Base-by-base conservation (phyloP, 2,113 vertebrate genomes). In the Gobio gobio region DNA sequence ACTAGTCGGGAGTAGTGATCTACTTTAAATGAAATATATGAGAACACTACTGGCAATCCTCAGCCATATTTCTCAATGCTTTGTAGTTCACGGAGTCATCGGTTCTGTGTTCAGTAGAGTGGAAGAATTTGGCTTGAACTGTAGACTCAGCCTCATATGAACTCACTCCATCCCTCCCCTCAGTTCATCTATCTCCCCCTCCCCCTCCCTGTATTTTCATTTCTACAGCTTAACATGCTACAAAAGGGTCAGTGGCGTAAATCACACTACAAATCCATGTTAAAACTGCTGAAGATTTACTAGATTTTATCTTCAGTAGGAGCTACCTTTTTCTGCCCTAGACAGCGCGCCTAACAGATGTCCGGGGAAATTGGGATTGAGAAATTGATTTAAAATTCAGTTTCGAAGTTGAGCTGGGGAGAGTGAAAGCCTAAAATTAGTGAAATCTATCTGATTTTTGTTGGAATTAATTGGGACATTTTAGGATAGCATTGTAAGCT, bases 91-190 rank as follows among this genome's bases (percentile, higher is more conserved):
- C 24, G 6, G 45, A 68, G 79, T 81, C 79, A 81, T 63, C 26
- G 18, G 24, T 81, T 81, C 24, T 68, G 73, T 84, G 83, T 56
- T 77, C 83, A 84, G 63, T 83, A 18, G 36, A 73, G 73, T 74
- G 73, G 51, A 83, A 73, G 70, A 83, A 75, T 74, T 61, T 74
- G 82, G 36, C 68, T 16, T 73, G 51, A 75, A 83, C 51, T 29
- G 82, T 75, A 83, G 54, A 73, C 40, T 81, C 78, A 80, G 58
- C 78, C 78, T 80, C 45, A 49, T 49, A 13, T 81, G 78, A 81
- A 81, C 79, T 66, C 61, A 1, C n/a, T 81, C 24, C 20, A 64
- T 64, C 78, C 45, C 26, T 81, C 45, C 78, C 61, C 14, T 63
- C 36, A 45, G 22, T 79, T 51, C 78, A 66, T 81, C 61, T 33